These are phyloP conservation scores for Scotopteryx bipunctaria DNA, from an alignment of 2,888 invertebrate genomes.

Conservation along the genomic window DNA sequence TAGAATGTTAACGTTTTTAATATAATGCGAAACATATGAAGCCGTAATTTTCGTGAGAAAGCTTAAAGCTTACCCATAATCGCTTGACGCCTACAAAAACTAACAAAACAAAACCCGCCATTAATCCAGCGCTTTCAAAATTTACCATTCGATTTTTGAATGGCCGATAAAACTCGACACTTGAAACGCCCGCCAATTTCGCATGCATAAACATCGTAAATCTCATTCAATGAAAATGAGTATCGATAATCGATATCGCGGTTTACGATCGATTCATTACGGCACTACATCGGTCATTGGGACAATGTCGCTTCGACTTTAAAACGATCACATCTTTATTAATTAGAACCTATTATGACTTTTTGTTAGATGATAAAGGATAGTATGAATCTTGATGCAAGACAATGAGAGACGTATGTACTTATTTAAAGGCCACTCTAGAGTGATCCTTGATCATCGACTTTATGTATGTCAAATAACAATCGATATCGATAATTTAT, in stretches of 20 bases:
- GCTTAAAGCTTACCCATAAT: slow-evolving; percentile 42
- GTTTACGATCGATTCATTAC: slow-evolving; percentile 67
- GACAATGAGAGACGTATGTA: background rate
- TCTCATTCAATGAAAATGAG: slow-evolving; percentile 73
- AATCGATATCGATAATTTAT: slow-evolving; percentile 12
- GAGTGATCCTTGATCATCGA: too few relatives aligned
- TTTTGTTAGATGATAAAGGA: background rate
- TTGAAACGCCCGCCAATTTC: slow-evolving; percentile 71
- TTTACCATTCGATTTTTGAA: slow-evolving; percentile 66
- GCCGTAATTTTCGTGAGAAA: slow-evolving; percentile 33
- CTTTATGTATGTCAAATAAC: too few relatives aligned
- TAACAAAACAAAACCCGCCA: slow-evolving; percentile 55
- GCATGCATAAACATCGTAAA: slow-evolving; percentile 77
- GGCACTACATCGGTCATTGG: slow-evolving; percentile 53
- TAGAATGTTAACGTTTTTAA: too few relatives aligned
- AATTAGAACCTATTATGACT: slow-evolving; percentile 51
- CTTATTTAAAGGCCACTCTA: too few relatives aligned
- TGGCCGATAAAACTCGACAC: slow-evolving; percentile 76
- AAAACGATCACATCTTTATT: slow-evolving; percentile 77
- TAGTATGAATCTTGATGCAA: background rate
- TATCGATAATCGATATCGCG: slow-evolving; percentile 71
- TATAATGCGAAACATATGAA: slow-evolving; percentile 8
- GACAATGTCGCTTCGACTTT: slow-evolving; percentile 56
- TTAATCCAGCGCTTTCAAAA: slow-evolving; percentile 67
- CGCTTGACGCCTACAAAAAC: slow-evolving; percentile 49